phyloP scores from a whole-genome alignment of 2,797 vertebrate genomes.

The Xerus rutilus region DNA sequence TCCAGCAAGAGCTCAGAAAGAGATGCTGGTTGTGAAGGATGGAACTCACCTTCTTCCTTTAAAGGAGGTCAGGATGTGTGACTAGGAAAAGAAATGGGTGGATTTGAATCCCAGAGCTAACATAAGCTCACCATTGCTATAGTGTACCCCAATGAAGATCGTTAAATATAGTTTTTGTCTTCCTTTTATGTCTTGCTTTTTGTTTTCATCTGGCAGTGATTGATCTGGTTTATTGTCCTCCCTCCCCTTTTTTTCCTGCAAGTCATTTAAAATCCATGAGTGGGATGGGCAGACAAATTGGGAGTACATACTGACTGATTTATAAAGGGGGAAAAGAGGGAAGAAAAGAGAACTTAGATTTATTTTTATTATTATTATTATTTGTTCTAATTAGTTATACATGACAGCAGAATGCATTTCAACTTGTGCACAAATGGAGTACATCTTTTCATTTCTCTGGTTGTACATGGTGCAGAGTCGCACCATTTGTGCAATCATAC shows the following conservation, averaged over 20 bases:
- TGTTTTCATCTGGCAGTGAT: constrained; percentile 30
- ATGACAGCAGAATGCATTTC: too few species aligned
- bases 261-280: constrained; percentile 9
- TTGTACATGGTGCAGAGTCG: too few species aligned
- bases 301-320: background rate
- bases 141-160: background rate
- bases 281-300: background rate
- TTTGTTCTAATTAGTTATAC: too few species aligned
- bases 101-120: background rate
- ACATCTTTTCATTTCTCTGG: too few species aligned
- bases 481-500: too few species aligned
- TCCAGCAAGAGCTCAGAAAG: background rate
- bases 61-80: background rate
- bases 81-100: background rate
- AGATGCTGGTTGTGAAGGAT: background rate
- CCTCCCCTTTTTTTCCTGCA: background rate
- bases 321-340: background rate
- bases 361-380: too few species aligned
- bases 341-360: background rate
- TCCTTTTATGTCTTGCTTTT: constrained; percentile 13
- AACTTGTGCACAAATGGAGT: too few species aligned
- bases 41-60: background rate
- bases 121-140: background rate
- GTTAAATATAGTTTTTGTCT: background rate
- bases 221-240: background rate